Conservation (phyloP, 37 sponge, comb jelly and placozoan genomes). For the Corticium candelabrum region DNA sequence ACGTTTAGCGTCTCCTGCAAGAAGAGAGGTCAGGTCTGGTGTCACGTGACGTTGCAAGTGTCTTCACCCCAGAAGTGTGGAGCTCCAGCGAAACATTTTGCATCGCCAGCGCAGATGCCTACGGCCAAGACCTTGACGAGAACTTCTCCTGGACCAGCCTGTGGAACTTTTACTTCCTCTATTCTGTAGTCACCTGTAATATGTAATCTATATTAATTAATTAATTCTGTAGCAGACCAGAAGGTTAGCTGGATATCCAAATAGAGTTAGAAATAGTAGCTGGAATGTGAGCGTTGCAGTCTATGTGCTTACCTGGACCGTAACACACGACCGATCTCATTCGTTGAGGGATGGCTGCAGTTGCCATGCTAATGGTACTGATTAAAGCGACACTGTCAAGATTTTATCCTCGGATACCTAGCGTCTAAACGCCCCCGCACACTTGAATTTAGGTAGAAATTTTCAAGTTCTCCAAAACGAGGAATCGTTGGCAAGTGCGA, state of each 20-base stretch:
- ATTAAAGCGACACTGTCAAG: no score
- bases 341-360: no score
- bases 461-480: no score
- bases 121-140: conserved; percentile 50
- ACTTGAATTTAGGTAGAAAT: no score
- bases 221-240: no score
- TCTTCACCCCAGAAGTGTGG: conserved; percentile 49
- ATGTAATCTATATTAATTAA: not conserved
- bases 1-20: conserved; percentile 11
- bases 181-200: conserved; percentile 41
- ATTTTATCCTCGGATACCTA: no score
- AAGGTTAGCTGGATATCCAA: no score
- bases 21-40: not conserved
- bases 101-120: conserved; percentile 62
- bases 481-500: no score
- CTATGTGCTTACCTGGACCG: not conserved
- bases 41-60: not conserved
- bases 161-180: conserved; percentile 30
- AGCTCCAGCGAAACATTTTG: conserved; percentile 52
- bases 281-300: no score
- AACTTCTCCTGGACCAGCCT: conserved; percentile 38
- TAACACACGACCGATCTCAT: conserved; percentile 5
- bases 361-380: no score
- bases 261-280: no score
- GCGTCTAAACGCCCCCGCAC: no score